phyloP scores from a whole-genome alignment of 2,797 vertebrate genomes.

The Muraenolepis orangiensis region DNA sequence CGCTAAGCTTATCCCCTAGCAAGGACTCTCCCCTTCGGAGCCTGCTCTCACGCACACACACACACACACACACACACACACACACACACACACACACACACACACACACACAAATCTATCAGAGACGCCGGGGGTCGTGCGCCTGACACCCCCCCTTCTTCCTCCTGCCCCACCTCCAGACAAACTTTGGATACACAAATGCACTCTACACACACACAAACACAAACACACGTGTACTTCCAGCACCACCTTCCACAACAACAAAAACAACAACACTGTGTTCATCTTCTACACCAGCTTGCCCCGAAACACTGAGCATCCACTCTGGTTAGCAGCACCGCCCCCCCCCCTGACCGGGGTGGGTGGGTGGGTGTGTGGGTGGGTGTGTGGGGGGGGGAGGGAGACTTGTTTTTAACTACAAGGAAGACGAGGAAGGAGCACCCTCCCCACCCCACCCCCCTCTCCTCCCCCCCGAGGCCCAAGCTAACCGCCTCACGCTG shows the following conservation, averaged over 20 bases:
- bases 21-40: conserved; percentile 42
- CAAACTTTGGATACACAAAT: conserved; percentile 4
- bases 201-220: conserved; percentile 32
- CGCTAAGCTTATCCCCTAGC: conserved; percentile 82
- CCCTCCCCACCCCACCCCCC: too few species aligned
- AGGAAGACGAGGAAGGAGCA: conserved; percentile 18
- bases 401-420: conserved; percentile 36
- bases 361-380: too few species aligned
- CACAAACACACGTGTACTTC: conserved; percentile 57
- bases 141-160: neutral
- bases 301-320: conserved; percentile 58
- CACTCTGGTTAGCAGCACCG: conserved; percentile 41
- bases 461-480: too few species aligned
- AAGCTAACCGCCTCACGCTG: conserved; percentile 42
- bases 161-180: too few species aligned
- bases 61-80: conserved; percentile 22
- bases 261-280: conserved; percentile 99
- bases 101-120: conserved; percentile 16
- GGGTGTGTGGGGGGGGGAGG: too few species aligned
- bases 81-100: conserved; percentile 42
- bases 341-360: too few species aligned
- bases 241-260: conserved; percentile 78
- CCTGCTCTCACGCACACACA: conserved; percentile 41
- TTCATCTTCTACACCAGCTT: conserved; percentile 81
- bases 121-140: neutral